Percentiles rank a stretch among this genome's conserved stretches.
Conservation (phyloP, 2,113 vertebrate species). For the Corvus hawaiiensis region DNA sequence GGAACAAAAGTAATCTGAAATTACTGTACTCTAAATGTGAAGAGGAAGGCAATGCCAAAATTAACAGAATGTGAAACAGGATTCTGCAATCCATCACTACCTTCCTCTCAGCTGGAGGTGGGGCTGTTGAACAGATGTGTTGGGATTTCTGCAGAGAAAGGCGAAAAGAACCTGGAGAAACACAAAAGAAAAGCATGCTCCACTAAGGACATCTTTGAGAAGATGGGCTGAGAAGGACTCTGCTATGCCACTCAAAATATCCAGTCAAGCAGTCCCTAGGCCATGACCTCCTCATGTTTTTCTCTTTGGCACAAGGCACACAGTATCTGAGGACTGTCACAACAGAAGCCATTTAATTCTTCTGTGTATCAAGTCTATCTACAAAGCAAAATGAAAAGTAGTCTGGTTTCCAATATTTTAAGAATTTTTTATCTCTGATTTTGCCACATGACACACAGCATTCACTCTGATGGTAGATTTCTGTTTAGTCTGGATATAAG, state of each 20-base stretch:
- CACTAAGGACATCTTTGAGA: background rate
- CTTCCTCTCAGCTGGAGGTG: slow-evolving; percentile 42
- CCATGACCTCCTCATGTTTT: background rate
- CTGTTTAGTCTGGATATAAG: background rate
- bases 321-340: background rate
- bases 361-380: background rate
- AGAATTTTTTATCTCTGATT: background rate
- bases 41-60: slow-evolving; percentile 52
- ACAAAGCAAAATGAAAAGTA: background rate
- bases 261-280: background rate
- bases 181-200: background rate
- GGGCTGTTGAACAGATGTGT: slow-evolving; percentile 48
- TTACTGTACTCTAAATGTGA: background rate
- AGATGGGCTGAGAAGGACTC: background rate
- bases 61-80: slow-evolving; percentile 60
- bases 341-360: background rate
- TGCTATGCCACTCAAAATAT: background rate
- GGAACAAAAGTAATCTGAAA: slow-evolving; percentile 11
- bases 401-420: background rate
- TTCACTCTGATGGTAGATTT: background rate
- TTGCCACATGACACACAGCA: background rate
- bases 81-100: slow-evolving; percentile 60
- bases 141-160: slow-evolving; percentile 41
- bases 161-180: background rate
- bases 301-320: background rate